Conservation (phyloP, 2,113 vertebrate genomes). For the Eleginops maclovinus region DNA sequence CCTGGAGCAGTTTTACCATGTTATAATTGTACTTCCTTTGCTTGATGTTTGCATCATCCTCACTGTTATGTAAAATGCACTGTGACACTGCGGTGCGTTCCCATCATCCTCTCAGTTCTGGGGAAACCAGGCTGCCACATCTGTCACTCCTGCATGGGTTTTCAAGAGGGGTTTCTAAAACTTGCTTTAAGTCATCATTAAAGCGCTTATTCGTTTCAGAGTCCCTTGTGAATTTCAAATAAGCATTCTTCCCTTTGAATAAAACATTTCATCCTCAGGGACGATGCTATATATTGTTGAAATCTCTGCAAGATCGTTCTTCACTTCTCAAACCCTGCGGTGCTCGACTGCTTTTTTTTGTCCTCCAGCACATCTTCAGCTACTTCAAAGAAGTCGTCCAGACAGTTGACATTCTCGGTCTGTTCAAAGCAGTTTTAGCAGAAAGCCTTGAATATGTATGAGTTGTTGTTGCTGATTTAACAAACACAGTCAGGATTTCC, state of each 20-base stretch:
- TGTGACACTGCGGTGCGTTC: neutral
- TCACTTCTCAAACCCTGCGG: constrained; percentile 55
- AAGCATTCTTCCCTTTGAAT: constrained; percentile 69
- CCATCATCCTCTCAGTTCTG: constrained; percentile 17
- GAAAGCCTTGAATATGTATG: constrained; percentile 42
- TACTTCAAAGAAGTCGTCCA: constrained; percentile 53
- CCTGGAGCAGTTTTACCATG: neutral
- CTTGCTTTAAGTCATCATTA: constrained; percentile 63
- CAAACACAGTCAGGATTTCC: constrained; percentile 14
- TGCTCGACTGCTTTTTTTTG: constrained; percentile 2
- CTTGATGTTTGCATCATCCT: constrained; percentile 2
- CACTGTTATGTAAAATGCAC: constrained; percentile 1
- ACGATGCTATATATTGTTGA: constrained; percentile 62
- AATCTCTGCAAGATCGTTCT: constrained; percentile 61
- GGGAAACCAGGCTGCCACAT: constrained; percentile 23
- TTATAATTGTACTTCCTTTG: neutral
- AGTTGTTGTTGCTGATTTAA: constrained; percentile 21
- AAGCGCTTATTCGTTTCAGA: constrained; percentile 37
- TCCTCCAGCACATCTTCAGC: constrained; percentile 20
- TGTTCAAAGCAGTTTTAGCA: constrained; percentile 37
- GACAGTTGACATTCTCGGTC: constrained; percentile 36
- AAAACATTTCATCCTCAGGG: constrained; percentile 68
- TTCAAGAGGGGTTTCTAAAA: constrained; percentile 47
- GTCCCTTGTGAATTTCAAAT: constrained; percentile 66
- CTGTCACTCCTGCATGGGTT: constrained; percentile 40